These are phyloP conservation scores for Stenodera caucasica DNA, from an alignment of 2,888 invertebrate genomes.

Conservation along the genomic window DNA sequence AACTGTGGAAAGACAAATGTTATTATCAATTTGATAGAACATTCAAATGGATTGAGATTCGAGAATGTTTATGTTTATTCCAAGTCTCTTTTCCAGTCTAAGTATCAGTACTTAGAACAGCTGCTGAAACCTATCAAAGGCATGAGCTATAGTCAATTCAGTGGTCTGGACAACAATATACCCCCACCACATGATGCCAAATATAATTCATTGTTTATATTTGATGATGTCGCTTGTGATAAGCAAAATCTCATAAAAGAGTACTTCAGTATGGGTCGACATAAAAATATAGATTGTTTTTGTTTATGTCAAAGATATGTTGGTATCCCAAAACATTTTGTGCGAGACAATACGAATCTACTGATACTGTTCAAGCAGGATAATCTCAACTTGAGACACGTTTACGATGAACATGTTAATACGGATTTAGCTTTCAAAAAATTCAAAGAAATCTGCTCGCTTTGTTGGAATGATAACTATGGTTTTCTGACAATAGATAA, in stretches of 20 bases:
- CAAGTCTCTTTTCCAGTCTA: constrained; percentile 16
- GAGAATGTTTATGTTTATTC: constrained; percentile 14
- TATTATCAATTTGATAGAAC: constrained; percentile 9
- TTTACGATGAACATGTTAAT: constrained; percentile 37
- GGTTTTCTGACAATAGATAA: too few relatives aligned
- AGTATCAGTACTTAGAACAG: constrained; percentile 10
- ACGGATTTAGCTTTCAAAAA: constrained; percentile 37
- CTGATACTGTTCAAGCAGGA: constrained; percentile 46
- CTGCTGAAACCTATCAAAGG: constrained; percentile 24
- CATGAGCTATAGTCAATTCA: constrained; percentile 31
- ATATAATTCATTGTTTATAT: constrained; percentile 45
- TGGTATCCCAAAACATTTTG: constrained; percentile 45
- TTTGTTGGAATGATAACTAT: too few relatives aligned
- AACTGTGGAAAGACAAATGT: constrained; percentile 15
- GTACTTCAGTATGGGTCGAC: constrained; percentile 44
- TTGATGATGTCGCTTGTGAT: constrained; percentile 48
- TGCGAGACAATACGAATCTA: constrained; percentile 46
- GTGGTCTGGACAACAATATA: constrained; percentile 26
- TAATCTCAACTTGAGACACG: constrained; percentile 44
- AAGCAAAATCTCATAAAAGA: constrained; percentile 39
- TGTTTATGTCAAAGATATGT: constrained; percentile 47
- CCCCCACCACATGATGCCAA: constrained; percentile 32
- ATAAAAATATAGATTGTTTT: constrained; percentile 43
- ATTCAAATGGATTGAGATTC: constrained; percentile 8
- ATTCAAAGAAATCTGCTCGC: too few relatives aligned